These are phyloP conservation scores for Pitangus sulphuratus DNA, from an alignment of 2,797 vertebrate species.

Conservation along the genomic window DNA sequence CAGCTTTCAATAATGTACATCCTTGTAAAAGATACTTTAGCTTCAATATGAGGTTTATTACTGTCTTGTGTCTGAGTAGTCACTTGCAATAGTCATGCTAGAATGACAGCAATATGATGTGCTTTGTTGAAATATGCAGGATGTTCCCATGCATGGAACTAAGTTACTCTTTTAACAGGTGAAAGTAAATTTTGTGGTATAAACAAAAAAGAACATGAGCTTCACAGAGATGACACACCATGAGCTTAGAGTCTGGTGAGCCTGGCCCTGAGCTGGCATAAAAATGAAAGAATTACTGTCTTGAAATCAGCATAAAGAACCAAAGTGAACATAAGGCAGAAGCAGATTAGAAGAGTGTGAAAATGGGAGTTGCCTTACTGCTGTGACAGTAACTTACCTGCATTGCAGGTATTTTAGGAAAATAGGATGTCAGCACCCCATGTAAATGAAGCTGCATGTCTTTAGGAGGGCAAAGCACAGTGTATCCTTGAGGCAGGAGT, in stretches of 20 bases:
- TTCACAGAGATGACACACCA: not conserved
- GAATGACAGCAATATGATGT: not conserved
- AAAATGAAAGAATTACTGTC: not conserved
- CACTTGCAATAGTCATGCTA: not conserved
- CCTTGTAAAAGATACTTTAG: not conserved
- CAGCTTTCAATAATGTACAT: not conserved
- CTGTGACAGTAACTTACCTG: conserved; percentile 17
- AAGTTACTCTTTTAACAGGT: not conserved
- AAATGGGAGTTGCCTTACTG: not conserved
- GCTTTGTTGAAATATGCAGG: not conserved
- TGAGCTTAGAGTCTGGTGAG: not conserved
- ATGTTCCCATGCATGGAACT: not conserved
- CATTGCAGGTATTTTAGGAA: not conserved
- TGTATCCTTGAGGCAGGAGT: not conserved
- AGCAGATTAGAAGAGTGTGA: not conserved
- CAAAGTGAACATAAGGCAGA: not conserved
- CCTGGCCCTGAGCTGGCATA: not conserved
- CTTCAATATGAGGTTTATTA: not conserved
- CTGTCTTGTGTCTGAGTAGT: not conserved
- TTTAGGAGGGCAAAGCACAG: not conserved
- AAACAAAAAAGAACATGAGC: not conserved
- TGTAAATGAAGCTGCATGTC: not conserved
- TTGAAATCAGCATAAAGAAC: not conserved
- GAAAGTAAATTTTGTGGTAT: not conserved
- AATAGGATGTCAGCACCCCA: not conserved